A percentile compares a stretch with the other conserved stretches of the same genome.
Evolutionary conservation across 92 coral and sea anemone species (phyloP).

Genomic region (Epizoanthus rinbou): DNA sequence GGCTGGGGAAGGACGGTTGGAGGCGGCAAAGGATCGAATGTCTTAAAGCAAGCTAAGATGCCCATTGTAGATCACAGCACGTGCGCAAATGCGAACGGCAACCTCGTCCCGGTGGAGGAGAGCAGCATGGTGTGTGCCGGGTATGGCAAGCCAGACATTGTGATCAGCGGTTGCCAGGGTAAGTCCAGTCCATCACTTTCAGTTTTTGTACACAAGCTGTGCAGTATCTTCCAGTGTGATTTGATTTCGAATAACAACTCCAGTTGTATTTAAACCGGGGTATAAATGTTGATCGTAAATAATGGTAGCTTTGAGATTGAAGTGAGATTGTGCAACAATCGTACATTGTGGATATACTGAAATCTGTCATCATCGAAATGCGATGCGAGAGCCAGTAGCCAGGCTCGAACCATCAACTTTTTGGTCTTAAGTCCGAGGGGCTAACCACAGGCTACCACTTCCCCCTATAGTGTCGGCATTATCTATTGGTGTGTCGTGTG

Average conservation of each 20-base stretch:
- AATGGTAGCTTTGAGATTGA: too few relatives aligned
- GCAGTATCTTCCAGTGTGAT: neutral
- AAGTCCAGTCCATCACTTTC: neutral
- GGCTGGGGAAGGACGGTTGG: conserved; percentile 80
- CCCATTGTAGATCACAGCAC: conserved; percentile 64
- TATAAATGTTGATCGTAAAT: too few relatives aligned
- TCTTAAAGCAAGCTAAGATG: conserved; percentile 72
- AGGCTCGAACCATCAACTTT: too few relatives aligned
- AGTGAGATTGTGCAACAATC: too few relatives aligned
- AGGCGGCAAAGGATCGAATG: conserved; percentile 50
- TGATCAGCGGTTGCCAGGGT: conserved; percentile 82
- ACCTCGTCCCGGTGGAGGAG: conserved; percentile 70
- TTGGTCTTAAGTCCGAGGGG: conserved; percentile 6
- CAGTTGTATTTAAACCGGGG: too few relatives aligned
- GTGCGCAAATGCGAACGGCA: conserved; percentile 65
- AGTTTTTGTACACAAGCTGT: neutral
- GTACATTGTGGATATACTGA: too few relatives aligned
- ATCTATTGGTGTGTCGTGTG: conserved; percentile 38
- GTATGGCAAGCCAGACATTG: conserved; percentile 69
- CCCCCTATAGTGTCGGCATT: too few relatives aligned
- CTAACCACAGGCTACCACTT: too few relatives aligned
- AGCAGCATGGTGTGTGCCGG: conserved; percentile 84
- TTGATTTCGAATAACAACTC: neutral
- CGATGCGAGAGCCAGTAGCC: too few relatives aligned
- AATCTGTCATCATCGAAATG: too few relatives aligned